Evolutionary conservation across 2,113 vertebrate species (phyloP), one percentile per base, ranked within the genome.

Genomic region (Phaetusa simplex): DNA sequence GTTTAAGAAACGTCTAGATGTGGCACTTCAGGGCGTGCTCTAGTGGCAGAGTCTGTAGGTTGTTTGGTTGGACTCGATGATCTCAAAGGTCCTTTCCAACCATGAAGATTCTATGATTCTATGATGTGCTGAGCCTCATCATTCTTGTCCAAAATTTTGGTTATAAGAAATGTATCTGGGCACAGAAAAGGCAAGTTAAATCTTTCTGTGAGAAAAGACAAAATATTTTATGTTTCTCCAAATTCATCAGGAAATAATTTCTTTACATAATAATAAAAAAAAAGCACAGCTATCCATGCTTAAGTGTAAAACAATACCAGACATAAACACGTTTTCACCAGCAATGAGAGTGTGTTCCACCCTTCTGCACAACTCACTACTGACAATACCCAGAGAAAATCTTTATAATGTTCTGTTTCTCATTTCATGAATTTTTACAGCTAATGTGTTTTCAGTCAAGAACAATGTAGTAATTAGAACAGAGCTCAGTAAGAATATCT

Each of bases 381-480:
- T 93, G 83, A 67, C 94, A 96, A 96, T 80, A 97, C 77, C 96
- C 96, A 97, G 96, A 97, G 96, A 98, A 98, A 98, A 96, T 96
- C 97, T 98, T 97, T 97, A 97, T 97, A 95, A 97, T 74, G 92
- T 96, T 97, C 96, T 95, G 94, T 92, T 98, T 95, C 97, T 97
- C 96, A 97, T 98, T 97, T 96, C 97, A 97, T 97, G 97, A 98
- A 96, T 97, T 97, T 98, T 98, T 98, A 98, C 97, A 98, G 97
- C 96, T 97, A 97, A 97, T 96, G 88, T 97, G 96, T 97, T 97
- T 96, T 97, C 94, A 97, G 96, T 95, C 97, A 98, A 97, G 94
- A 98, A 98, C 98, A 98, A 98, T 93, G 91, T 78, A 88, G 96
- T 97, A 95, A 98, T 97, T 97, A 98, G 95, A 97, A 97, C 53